Conservation (phyloP, 1,140 invertebrate species). For the Bathynomus jamesi region DNA sequence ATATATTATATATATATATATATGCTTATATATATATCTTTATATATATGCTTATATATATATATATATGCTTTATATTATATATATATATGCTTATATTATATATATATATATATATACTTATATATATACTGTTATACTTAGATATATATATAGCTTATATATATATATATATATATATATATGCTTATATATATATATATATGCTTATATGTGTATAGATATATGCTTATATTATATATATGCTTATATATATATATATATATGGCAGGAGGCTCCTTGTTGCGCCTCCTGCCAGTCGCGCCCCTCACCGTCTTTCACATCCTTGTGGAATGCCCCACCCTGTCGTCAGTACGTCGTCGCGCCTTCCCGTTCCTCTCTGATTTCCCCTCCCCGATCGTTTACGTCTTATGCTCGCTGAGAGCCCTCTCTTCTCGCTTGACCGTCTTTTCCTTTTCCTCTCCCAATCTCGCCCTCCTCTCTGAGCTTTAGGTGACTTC, state of each 20-base stretch:
- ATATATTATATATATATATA: background rate
- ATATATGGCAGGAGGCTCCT: too few species aligned
- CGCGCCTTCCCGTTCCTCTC: too few species aligned
- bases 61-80: slow-evolving; percentile 3
- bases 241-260: background rate
- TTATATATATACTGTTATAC: slow-evolving; percentile 17
- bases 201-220: slow-evolving; percentile 9
- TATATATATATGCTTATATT: slow-evolving; percentile 12
- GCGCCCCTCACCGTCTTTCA: too few species aligned
- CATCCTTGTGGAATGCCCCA: too few species aligned
- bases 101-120: background rate
- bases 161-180: slow-evolving; percentile 12
- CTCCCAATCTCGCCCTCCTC: too few species aligned
- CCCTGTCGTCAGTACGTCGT: too few species aligned
- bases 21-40: slow-evolving; percentile 13
- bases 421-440: too few species aligned
- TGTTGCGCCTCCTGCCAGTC: too few species aligned
- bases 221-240: slow-evolving; percentile 10
- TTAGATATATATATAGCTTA: slow-evolving; percentile 9
- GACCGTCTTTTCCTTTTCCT: too few species aligned
- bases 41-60: slow-evolving; percentile 14
- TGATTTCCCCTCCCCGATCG: too few species aligned
- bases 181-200: background rate
- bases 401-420: too few species aligned
- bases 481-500: too few species aligned